Evolutionary conservation across 2,888 invertebrate genomes (phyloP).

Genomic region (Ormyrus pomaceus): DNA sequence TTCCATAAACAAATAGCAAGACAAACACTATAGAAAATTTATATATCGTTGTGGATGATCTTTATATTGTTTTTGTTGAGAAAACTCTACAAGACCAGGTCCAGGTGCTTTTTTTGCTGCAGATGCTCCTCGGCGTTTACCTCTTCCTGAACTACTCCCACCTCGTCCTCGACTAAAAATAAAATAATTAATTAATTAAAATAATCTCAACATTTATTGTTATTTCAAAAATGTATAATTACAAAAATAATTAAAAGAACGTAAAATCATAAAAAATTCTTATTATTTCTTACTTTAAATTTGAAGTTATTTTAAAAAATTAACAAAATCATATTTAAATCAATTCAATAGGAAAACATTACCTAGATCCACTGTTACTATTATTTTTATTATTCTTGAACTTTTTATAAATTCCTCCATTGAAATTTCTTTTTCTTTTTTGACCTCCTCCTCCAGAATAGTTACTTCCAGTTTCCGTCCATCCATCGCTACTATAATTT

Average conservation of each 20-base stretch:
- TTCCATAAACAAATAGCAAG: conserved; percentile 6
- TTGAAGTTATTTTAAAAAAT: neutral
- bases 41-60: conserved; percentile 43
- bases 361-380: conserved; percentile 57
- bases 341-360: conserved; percentile 11
- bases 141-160: neutral
- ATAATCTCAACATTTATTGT: neutral
- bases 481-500: conserved; percentile 38
- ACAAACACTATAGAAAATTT: conserved; percentile 36
- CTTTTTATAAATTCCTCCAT: conserved; percentile 64
- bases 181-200: neutral
- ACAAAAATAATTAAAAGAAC: neutral
- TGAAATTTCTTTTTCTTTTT: conserved; percentile 66
- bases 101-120: conserved; percentile 51
- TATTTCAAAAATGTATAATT: neutral
- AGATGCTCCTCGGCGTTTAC: conserved; percentile 33
- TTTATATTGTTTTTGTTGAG: conserved; percentile 63
- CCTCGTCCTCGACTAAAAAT: neutral
- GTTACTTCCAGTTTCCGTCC: conserved; percentile 48
- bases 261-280: neutral
- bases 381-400: conserved; percentile 60
- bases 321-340: neutral
- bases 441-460: conserved; percentile 51
- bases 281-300: neutral
- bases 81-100: conserved; percentile 68